Conservation (phyloP, 2,113 vertebrate genomes). For the Polypterus bichir region DNA sequence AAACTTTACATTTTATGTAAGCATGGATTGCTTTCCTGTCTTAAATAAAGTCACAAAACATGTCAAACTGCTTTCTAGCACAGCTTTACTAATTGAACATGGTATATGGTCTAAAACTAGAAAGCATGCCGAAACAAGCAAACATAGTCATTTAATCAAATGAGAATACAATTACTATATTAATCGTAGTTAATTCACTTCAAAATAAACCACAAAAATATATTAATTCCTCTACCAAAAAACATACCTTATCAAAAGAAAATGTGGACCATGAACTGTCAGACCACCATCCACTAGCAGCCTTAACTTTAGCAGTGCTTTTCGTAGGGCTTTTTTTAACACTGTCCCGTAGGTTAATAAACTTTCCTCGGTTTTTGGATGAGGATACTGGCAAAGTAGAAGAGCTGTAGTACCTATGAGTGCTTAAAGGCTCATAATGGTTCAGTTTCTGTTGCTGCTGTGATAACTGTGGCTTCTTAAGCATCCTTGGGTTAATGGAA, state of each 20-base stretch:
- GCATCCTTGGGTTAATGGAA: conserved; percentile 14
- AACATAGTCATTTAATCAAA: no score
- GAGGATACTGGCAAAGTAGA: conserved; percentile 41
- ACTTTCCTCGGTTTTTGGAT: conserved; percentile 53
- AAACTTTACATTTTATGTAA: no score
- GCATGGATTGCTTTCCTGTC: no score
- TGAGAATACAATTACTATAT: no score
- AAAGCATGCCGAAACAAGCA: no score
- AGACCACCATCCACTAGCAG: conserved; percentile 40
- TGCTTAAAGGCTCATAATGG: neutral
- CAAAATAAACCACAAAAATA: no score
- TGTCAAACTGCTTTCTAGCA: no score
- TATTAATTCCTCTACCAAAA: neutral
- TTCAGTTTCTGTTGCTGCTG: conserved; percentile 20
- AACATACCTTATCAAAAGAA: conserved; percentile 52
- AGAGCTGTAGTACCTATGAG: conserved; percentile 27
- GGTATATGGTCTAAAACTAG: no score
- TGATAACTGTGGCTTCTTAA: conserved; percentile 23
- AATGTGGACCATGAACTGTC: conserved; percentile 42
- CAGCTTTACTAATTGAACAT: no score
- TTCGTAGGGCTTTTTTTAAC: conserved; percentile 74
- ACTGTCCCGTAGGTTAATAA: conserved; percentile 67
- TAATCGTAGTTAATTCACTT: no score
- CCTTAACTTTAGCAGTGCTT: conserved; percentile 59
- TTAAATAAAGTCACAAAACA: no score